phyloP scores from a whole-genome alignment of 2,113 vertebrate species.

The Telmatochromis sp. region DNA sequence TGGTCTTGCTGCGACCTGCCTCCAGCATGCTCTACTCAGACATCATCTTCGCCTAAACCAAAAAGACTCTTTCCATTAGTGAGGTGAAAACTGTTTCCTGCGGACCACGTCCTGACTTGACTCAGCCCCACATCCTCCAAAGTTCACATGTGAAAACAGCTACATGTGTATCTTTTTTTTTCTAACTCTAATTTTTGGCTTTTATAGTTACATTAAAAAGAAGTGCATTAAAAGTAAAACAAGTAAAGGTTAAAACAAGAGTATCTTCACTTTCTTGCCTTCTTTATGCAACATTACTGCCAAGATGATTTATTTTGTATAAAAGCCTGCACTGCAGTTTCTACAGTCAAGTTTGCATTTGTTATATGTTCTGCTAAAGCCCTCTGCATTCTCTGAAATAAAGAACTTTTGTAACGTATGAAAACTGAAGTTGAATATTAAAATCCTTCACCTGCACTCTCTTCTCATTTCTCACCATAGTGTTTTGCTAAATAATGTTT shows the following conservation, averaged over 20 bases:
- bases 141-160: not conserved
- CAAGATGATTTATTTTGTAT: not conserved
- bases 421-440: not conserved
- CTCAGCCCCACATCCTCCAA: rapidly evolving
- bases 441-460: not conserved
- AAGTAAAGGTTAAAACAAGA: not conserved
- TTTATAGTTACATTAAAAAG: not conserved
- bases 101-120: not conserved
- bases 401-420: not conserved
- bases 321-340: not conserved
- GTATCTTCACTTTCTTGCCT: not conserved
- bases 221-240: not conserved
- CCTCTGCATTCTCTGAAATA: not conserved
- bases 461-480: not conserved
- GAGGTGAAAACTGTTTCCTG: not conserved
- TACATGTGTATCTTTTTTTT: not conserved
- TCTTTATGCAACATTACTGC: not conserved
- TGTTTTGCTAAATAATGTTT: not conserved
- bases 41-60: not conserved
- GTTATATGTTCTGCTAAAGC: not conserved
- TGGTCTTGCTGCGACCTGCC: not conserved
- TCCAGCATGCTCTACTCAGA: not conserved
- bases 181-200: not conserved
- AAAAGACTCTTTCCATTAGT: not conserved
- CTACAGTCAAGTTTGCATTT: not conserved